These are phyloP conservation scores for Procavia capensis DNA, from an alignment of 2,113 vertebrate genomes.

Conservation along the genomic window DNA sequence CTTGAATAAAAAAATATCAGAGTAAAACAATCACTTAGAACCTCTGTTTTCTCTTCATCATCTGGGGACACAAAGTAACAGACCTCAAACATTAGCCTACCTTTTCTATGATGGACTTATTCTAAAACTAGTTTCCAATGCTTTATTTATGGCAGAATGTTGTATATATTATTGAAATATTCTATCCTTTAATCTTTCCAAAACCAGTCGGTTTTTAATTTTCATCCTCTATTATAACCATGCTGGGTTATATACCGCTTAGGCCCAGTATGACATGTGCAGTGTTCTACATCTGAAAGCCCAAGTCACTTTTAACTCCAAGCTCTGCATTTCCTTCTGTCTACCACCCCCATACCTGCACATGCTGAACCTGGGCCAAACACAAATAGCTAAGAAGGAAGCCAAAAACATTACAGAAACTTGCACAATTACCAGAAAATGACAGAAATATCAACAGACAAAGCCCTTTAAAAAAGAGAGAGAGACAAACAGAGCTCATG, in stretches of 20 bases:
- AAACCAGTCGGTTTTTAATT: not conserved
- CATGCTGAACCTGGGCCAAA: not conserved
- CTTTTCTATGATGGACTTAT: not conserved
- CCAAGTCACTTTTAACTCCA: not conserved
- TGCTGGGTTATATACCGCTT: not conserved
- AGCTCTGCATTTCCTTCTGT: not conserved
- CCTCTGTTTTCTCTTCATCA: not conserved
- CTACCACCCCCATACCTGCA: not conserved
- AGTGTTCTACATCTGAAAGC: not conserved
- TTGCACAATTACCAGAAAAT: constrained; percentile 53
- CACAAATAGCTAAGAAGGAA: constrained; percentile 9
- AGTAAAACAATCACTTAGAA: constrained; percentile 1
- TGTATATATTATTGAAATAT: not conserved
- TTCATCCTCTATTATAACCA: not conserved
- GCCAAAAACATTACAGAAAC: not conserved
- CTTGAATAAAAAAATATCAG: not conserved
- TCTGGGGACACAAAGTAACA: not conserved
- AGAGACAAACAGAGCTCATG: not conserved
- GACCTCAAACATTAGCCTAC: not conserved
- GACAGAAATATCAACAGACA: not conserved
- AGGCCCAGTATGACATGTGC: not conserved
- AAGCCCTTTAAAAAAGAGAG: not conserved
- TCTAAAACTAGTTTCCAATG: constrained; percentile 11
- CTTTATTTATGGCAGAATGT: not conserved
- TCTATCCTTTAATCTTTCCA: not conserved